Percentiles rank a stretch among this genome's conserved stretches.
These are phyloP conservation scores for Leptinotarsa peninsularis DNA, from an alignment of 2,888 invertebrate species.

Conservation along the genomic window DNA sequence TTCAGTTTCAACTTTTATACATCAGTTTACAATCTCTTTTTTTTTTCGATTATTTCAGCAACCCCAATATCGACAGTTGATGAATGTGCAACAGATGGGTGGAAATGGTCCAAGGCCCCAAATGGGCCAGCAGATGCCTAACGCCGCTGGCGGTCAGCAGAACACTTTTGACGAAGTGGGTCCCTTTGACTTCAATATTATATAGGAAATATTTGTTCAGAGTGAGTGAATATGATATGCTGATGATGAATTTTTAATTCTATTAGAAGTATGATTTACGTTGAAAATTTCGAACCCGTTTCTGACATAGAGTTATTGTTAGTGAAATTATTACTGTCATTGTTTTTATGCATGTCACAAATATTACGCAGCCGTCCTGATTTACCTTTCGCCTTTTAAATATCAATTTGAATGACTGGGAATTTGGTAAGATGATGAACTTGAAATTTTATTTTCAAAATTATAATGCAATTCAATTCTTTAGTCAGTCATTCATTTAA, in stretches of 20 bases:
- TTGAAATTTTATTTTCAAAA: too few relatives aligned
- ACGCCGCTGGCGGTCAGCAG: constrained; percentile 61
- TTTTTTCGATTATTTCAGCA: constrained; percentile 67
- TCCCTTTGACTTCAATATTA: constrained; percentile 59
- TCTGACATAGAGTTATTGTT: too few relatives aligned
- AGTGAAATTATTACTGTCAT: neutral
- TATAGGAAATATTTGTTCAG: constrained; percentile 2
- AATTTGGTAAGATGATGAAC: too few relatives aligned
- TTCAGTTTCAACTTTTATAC: too few relatives aligned
- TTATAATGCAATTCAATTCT: too few relatives aligned
- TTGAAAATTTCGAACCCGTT: too few relatives aligned
- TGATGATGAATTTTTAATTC: too few relatives aligned
- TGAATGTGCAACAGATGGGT: constrained; percentile 70
- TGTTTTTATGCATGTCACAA: neutral
- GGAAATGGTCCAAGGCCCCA: constrained; percentile 67
- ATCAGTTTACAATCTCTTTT: too few relatives aligned
- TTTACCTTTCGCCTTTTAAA: too few relatives aligned
- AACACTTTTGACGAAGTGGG: constrained; percentile 59
- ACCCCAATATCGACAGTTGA: constrained; percentile 76
- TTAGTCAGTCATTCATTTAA: too few relatives aligned
- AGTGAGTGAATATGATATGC: neutral
- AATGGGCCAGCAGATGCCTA: constrained; percentile 65
- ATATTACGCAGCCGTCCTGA: neutral
- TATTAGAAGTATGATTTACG: too few relatives aligned
- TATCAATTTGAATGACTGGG: too few relatives aligned